Percentiles rank a stretch among this genome's conserved stretches.
Conservation (phyloP, 2,797 vertebrate species). For the Rhinatrema bivittatum region DNA sequence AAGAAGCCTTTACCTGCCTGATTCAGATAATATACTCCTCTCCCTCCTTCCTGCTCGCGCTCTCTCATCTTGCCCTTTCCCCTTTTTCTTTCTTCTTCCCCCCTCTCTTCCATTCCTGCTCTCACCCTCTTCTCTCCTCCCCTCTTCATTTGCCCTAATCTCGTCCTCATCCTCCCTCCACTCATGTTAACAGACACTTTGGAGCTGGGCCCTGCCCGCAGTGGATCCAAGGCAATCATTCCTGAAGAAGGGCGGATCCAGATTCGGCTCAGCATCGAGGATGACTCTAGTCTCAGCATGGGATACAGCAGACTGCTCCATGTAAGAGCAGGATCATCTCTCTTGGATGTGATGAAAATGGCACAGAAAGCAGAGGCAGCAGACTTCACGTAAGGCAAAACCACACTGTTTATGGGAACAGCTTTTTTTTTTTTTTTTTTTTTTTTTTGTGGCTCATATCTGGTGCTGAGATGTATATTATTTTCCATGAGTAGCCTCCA, state of each 20-base stretch:
- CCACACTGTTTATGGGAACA: too few relatives aligned
- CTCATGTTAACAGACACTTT: slow-evolving; percentile 58
- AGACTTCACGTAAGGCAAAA: slow-evolving; percentile 41
- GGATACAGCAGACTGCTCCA: slow-evolving; percentile 34
- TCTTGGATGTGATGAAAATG: slow-evolving; percentile 58
- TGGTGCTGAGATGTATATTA: background rate
- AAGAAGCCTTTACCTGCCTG: background rate
- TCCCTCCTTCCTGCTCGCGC: too few relatives aligned
- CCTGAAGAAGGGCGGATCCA: background rate
- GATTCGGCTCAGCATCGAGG: slow-evolving; percentile 52
- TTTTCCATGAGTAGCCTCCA: background rate
- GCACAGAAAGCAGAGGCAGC: slow-evolving; percentile 3
- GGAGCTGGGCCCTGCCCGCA: slow-evolving; percentile 24
- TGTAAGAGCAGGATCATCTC: slow-evolving; percentile 42
- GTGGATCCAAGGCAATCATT: rapidly evolving
- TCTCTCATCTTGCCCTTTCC: too few relatives aligned
- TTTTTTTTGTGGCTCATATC: too few relatives aligned
- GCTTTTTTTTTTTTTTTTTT: too few relatives aligned
- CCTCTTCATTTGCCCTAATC: rapidly evolving
- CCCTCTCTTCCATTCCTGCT: too few relatives aligned
- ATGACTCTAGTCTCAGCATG: background rate
- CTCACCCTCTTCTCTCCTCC: background rate
- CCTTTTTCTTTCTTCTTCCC: too few relatives aligned
- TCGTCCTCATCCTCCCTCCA: background rate
- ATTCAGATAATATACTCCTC: background rate